Evolutionary conservation across 2,888 invertebrate species (phyloP), one percentile per base, ranked within the genome.

Genomic region (Drosophila lacicola): DNA sequence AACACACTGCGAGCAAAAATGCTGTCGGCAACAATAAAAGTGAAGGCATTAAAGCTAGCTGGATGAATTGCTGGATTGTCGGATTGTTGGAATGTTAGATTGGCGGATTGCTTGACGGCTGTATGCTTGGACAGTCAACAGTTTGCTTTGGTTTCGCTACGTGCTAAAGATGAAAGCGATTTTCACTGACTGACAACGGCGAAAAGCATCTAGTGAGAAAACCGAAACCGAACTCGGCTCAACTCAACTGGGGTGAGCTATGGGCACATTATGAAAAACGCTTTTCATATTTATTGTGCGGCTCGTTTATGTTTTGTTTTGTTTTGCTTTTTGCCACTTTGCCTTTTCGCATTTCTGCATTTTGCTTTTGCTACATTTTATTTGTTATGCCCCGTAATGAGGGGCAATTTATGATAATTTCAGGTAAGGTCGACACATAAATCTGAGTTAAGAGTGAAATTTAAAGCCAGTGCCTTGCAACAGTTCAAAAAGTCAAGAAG

Each of bases 341-440:
- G 36, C 13, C 42, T 17, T 42, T 19, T 17, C 42, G 42, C 53
- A 51, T 44, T 50, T 53, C 42, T 64, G 14, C 37, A n/a, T 39
- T 39, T 46, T 49, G 37, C 42, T 33, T 58, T 44, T 66, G 60
- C 61, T 57, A 61, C 55, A 62, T 44, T 76, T 77, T 70, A 75
- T 75, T 79, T 75, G 74, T 55, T 64, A 53, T 70, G 45, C 54
- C 50, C 29, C 56, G 68, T 86, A 83, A 83, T 88, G 83, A 88
- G 82, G 72, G 80, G 89, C 82, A 83, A 83, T 83, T 83, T 83
- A 87, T 83, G 79, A 74, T 83, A 78, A 88, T 83, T 88, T 88
- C 75, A 70, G 82, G 65, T 74, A 61, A 61, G 89, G 84, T 87
- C 82, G 54, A 34, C 72, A 71, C 84, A 83, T 83, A 83, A 83